Conservation (phyloP, 1,140 invertebrate genomes). For the Harlomillsia oculata region DNA sequence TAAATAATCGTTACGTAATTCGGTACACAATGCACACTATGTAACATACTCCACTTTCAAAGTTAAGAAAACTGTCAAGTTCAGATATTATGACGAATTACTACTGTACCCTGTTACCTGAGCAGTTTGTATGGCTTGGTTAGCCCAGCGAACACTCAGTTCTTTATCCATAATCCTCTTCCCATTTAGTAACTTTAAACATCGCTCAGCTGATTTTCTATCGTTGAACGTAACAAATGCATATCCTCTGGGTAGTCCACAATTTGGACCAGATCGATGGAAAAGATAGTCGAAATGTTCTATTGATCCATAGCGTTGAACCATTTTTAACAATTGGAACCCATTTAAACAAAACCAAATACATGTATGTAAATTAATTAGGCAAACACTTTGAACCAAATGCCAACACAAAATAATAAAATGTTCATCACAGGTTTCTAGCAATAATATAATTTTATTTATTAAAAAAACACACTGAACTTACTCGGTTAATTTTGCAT, state of each 20-base stretch:
- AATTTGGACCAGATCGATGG: constrained; percentile 45
- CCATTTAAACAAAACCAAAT: constrained; percentile 32
- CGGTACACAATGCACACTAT: background rate
- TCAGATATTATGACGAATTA: background rate
- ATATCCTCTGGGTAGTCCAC: constrained; percentile 46
- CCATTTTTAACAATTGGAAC: constrained; percentile 45
- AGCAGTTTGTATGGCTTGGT: constrained; percentile 36
- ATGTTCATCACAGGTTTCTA: background rate
- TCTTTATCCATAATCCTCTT: constrained; percentile 39
- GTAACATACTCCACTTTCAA: background rate
- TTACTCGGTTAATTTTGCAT: constrained; percentile 46
- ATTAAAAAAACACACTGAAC: constrained; percentile 18
- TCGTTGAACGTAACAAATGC: constrained; percentile 47
- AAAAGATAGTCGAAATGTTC: constrained; percentile 49
- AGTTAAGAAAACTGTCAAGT: background rate
- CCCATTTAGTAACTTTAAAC: constrained; percentile 39
- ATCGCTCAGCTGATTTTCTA: constrained; percentile 37
- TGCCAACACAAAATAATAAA: background rate
- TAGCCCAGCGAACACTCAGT: constrained; percentile 34
- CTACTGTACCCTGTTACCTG: constrained; percentile 17
- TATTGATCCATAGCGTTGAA: constrained; percentile 46
- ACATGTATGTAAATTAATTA: constrained; percentile 8
- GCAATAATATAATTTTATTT: background rate
- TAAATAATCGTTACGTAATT: constrained; percentile 3
- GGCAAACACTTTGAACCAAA: background rate